Base-by-base conservation (phyloP, 2,888 invertebrate genomes). In the Pomacea canaliculata region DNA sequence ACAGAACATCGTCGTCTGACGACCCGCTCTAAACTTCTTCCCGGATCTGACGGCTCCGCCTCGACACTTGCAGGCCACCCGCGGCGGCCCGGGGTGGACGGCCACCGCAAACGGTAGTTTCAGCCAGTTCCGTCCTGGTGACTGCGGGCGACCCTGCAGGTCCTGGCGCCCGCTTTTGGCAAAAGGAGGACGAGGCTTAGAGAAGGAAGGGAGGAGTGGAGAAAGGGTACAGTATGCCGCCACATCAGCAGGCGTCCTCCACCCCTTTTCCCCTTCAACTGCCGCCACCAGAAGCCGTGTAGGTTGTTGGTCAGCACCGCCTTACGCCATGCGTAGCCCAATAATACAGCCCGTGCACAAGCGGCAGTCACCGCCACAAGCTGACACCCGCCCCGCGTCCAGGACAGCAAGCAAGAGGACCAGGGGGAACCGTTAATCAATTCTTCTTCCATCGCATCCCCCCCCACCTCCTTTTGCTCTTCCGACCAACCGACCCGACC, bases 341-440 rank as follows among this genome's bases (percentile, higher is more conserved):
- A 37, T 16, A 67, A 67, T 18, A 27, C 66, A 67, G 46, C n/a
- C 18, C 4, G 12, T n/a, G 65, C n/a, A 63, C n/a, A 19, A 63
- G 10, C 16, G 10, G 65, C 16, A 63, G 19, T 23, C 16, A 27
- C 27, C 27, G 37, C 18, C 16, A 46, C 12, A n/a, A 27, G 5
- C 37, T 37, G 37, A 37, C 37, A 37, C n/a, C 66, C 66, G 66
- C 66, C 66, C 10, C 27, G 9, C 37, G 9, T 27, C 27, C 66
- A 67, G 18, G 63, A 27, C 63, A 23, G 18, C 16, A 37, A 37
- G 51, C 51, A 56, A 56, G 51, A 4, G 51, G 37, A 56, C 51
- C 51, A 56, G 51, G 12, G 51, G 37, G 37, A 37, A 56, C 66
- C 46, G 27, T 23, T 67, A 67, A 67, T 67, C 66, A 67, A 67